Base-by-base conservation (phyloP, 2,888 invertebrate genomes). In the Rhodophaea formosa region DNA sequence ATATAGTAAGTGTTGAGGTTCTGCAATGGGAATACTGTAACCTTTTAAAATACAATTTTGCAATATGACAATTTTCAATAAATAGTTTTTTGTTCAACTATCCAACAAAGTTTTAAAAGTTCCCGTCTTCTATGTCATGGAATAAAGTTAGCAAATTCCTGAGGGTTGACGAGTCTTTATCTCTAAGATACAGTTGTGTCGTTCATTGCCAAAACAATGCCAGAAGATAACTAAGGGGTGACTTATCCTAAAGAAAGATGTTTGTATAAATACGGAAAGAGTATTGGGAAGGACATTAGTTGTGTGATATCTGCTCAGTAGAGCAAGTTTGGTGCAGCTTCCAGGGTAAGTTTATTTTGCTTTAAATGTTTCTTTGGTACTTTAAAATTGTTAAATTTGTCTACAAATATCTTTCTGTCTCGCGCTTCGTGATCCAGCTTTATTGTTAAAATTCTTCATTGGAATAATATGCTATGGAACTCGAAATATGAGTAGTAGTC, bases 101-200 rank as follows among this genome's bases (percentile, higher is more conserved):
- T 5, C 23, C 23, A 23, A 5, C 5, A 5, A 12, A 39, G 39
- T 39, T n/a, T 3, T 12, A 12, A n/a, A 16, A 17, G 45, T 45
- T 17, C 42, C n/a, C 42, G 8, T 8, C 17, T 16, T 14, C 10
- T 51, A 32, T 35, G 23, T 56, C 47, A 42, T 47, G 45, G 14
- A n/a, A 43, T 30, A 39, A 8, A 35, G 51, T 39, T 53, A 49
- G 49, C 52, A 63, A 72, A 86, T 88, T 84, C 87, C 86, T 63
- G 79, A 62, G 69, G 53, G 77, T 82, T 86, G 83, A 88, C 83
- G 66, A 81, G 77, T 70, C 67, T 70, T 77, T 85, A 77, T 79
- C 77, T 61, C 32, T 49, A 39, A 39, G 53, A 49, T 44, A 15
- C 44, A 54, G 42, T 30, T 49, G 51, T 52, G 63, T 59, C 59